These are phyloP conservation scores for Epirrita christyi DNA, from an alignment of 2,888 invertebrate species.

Conservation along the genomic window DNA sequence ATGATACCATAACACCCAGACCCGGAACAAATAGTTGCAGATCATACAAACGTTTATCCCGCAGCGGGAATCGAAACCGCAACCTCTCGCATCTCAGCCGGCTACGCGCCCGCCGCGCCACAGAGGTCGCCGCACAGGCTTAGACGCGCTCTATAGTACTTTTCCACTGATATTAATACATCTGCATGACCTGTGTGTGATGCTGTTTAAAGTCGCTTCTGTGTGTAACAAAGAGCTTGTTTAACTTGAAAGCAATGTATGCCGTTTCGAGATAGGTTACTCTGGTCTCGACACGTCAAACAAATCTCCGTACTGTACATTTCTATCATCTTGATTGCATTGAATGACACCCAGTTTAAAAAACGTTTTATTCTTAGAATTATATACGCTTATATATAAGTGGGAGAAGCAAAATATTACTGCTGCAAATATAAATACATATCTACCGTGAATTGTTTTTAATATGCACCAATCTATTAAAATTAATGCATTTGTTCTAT, in stretches of 20 bases:
- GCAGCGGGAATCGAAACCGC: too few relatives aligned
- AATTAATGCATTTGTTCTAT: constrained; percentile 6
- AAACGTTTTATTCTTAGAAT: too few relatives aligned
- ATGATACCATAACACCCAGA: background rate
- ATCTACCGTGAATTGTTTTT: background rate
- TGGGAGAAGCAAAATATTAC: constrained; percentile 3
- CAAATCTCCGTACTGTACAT: too few relatives aligned
- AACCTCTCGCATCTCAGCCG: too few relatives aligned
- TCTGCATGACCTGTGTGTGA: constrained; percentile 21
- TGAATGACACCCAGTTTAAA: too few relatives aligned
- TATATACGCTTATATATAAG: too few relatives aligned
- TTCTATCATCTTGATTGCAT: too few relatives aligned
- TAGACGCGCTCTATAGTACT: constrained; percentile 21
- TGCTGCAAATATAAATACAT: background rate
- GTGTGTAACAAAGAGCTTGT: constrained; percentile 18
- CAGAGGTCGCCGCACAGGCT: background rate
- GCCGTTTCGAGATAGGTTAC: too few relatives aligned
- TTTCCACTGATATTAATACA: constrained; percentile 10
- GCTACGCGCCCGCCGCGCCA: background rate
- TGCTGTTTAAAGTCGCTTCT: constrained; percentile 13
- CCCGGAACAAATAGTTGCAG: background rate
- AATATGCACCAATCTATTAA: constrained; percentile 3
- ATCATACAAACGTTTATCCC: too few relatives aligned
- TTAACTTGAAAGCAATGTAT: constrained; percentile 1
- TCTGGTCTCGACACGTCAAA: too few relatives aligned